A percentile compares a stretch with the other conserved stretches of the same genome.
Conservation (phyloP, 1,140 invertebrate species). For the Plodia interpunctella region DNA sequence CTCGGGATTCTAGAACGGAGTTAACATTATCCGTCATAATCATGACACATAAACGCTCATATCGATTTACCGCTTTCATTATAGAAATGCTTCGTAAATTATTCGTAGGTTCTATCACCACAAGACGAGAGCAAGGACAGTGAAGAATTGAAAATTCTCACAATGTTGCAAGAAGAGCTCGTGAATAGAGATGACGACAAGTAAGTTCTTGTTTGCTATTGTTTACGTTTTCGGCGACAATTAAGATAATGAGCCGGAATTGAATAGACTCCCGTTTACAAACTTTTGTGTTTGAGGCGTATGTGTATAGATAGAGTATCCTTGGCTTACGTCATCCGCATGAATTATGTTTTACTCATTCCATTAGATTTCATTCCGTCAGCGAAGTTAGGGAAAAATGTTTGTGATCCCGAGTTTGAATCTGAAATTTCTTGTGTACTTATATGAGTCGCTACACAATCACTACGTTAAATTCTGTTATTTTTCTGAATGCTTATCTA, state of each 20-base stretch:
- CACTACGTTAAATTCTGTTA: too few species aligned
- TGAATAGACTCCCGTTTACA: constrained; percentile 2
- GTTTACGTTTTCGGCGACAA: constrained; percentile 6
- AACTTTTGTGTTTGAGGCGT: constrained; percentile 5
- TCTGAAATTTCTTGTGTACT: too few species aligned
- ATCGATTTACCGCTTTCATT: constrained; percentile 55
- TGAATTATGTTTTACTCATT: constrained; percentile 10
- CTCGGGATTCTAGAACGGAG: constrained; percentile 5
- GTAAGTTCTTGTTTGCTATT: constrained; percentile 67
- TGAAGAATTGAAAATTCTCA: constrained; percentile 62
- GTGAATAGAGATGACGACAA: constrained; percentile 88
- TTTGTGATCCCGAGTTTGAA: too few species aligned
- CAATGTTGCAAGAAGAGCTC: constrained; percentile 86
- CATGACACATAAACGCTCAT: constrained; percentile 22
- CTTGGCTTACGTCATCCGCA: constrained; percentile 26
- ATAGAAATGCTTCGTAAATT: constrained; percentile 62
- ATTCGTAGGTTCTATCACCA: constrained; percentile 68
- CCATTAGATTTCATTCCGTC: neutral
- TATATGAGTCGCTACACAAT: too few species aligned
- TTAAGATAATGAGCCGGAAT: constrained; percentile 15
- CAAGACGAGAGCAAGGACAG: constrained; percentile 65
- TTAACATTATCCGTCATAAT: neutral
- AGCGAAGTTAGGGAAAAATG: neutral
- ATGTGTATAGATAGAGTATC: neutral
- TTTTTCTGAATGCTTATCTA: too few species aligned